Evolutionary conservation across 1,140 invertebrate genomes (phyloP), one percentile per base, ranked within the genome.

Genomic region (Drosophila bocki): DNA sequence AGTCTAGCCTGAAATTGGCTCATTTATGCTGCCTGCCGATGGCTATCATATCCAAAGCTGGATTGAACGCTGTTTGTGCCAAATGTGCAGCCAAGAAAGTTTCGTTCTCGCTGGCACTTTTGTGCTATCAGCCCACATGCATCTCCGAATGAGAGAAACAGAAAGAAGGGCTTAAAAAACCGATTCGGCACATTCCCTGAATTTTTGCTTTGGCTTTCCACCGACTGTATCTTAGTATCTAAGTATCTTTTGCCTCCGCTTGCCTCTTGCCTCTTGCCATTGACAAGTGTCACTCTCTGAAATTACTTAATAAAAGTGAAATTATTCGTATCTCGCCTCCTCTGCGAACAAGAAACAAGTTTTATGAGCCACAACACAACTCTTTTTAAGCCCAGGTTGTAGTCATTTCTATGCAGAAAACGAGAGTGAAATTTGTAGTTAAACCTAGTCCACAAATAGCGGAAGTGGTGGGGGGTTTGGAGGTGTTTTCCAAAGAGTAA

Each of bases 291-390:
- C 82, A 78, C 72, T 78, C n/a, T 68, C 71, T 59, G 45, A 82
- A 87, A 87, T 87, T 87, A 87, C 84, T 88, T 87, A 87, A 88
- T 87, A 87, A 87, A 87, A 87, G 84, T 87, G 84, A 87, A 87
- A 88, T 82, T 84, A 88, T 84, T 32, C 35, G 62, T 41, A 64
- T 64, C 82, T 75, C 62, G 47, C 75, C 33, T 47, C 17, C 51
- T 44, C 53, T 13, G 50, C 26, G 17, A 17, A 45, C 60, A 13
- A 59, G 75, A 83, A 87, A 87, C 83, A 53, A 65, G 83, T 86
- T 86, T 78, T 78, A 75, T 41, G 41, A 59, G 61, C 50, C 72
- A 29, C 56, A 56, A 22, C 53, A 35, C 56, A 56, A 1, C 53
- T 56, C 53, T 22, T n/a, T 39, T 26, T 22, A 37, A 54, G 22